Evolutionary conservation across 1,140 invertebrate species (phyloP).

Genomic region (Conus betulinus): DNA sequence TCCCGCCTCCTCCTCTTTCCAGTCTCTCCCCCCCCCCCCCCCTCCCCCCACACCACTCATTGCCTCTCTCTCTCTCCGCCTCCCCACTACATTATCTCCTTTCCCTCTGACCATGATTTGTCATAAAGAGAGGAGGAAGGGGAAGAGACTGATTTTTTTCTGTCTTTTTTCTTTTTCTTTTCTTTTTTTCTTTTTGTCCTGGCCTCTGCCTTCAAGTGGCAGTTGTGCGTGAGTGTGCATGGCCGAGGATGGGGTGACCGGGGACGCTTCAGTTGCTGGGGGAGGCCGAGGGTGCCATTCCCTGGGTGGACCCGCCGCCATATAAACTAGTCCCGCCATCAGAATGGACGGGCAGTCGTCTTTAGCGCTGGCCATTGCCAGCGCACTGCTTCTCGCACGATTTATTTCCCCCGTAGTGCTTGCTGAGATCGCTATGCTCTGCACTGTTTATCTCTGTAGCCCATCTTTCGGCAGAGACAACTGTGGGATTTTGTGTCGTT

Average conservation of each 20-base stretch:
- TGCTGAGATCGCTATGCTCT: not conserved
- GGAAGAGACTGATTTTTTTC: not conserved
- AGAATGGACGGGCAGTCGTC: not conserved
- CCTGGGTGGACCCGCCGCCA: constrained; percentile 6
- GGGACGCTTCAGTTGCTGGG: not conserved
- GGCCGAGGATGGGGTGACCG: not conserved
- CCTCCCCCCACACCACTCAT: not conserved
- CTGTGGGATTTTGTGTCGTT: not conserved
- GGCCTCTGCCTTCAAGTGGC: constrained; percentile 16
- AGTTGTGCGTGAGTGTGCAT: constrained; percentile 37
- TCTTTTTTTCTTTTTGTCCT: not conserved
- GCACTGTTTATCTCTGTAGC: no score
- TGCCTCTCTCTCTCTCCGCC: not conserved
- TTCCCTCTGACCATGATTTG: constrained; percentile 17
- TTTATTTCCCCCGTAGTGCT: not conserved
- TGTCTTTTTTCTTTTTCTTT: not conserved
- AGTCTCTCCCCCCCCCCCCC: not conserved
- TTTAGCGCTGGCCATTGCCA: no score
- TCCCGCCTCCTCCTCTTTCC: not conserved
- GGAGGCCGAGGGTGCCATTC: constrained; percentile 3
- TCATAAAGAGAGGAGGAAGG: constrained; percentile 5
- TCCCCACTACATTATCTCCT: not conserved
- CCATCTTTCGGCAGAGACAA: not conserved
- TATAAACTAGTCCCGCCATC: constrained; percentile 29
- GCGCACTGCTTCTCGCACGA: not conserved